Evolutionary conservation across 2,888 invertebrate genomes (phyloP).

Genomic region (Drosophila trichaetosa): DNA sequence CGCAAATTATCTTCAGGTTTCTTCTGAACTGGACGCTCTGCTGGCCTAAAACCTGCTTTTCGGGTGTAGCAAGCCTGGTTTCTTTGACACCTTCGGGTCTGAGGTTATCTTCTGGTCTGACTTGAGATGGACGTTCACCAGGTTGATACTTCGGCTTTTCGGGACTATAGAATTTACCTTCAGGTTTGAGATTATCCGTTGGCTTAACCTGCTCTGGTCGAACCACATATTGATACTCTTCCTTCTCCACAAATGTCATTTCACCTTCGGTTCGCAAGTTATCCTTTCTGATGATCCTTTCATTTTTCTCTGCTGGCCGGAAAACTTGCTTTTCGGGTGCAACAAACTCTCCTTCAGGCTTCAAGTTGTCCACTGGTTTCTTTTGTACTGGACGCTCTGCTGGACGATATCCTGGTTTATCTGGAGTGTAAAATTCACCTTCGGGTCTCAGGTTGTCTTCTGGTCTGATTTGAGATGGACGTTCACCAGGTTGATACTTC

Average conservation of each 20-base stretch:
- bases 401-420: background rate
- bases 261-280: background rate
- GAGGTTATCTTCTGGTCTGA: too few species aligned
- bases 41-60: too few species aligned
- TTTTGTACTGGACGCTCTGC: background rate
- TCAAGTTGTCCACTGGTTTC: background rate
- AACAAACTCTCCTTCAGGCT: background rate
- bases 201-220: background rate
- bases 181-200: background rate
- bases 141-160: too few species aligned
- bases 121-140: too few species aligned
- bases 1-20: too few species aligned
- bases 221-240: background rate
- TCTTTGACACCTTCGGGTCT: too few species aligned
- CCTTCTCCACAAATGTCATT: background rate
- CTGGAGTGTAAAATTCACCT: too few species aligned
- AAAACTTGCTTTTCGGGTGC: background rate
- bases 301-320: background rate
- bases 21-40: background rate
- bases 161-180: too few species aligned
- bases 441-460: too few species aligned
- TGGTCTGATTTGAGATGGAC: too few species aligned
- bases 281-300: background rate
- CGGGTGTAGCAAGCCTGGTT: too few species aligned
- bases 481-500: background rate